Evolutionary conservation across 2,113 vertebrate genomes (phyloP).

Genomic region (Xiphias gladius): DNA sequence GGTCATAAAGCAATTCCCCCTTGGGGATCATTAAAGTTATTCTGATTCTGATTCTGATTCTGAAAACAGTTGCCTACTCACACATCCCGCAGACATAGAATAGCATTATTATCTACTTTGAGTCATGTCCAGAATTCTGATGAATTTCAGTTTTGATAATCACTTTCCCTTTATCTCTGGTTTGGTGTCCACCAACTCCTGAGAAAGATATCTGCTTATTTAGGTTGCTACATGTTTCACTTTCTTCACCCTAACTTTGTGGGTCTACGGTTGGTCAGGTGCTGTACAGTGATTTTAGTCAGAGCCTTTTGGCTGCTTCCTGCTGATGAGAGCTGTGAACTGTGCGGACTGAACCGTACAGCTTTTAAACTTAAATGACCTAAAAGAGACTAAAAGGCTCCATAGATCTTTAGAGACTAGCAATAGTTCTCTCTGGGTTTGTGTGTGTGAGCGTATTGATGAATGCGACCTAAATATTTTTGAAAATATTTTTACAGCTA

Average conservation of each 20-base stretch:
- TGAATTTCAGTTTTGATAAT: not conserved
- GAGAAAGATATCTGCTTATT: not conserved
- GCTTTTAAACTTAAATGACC: not conserved
- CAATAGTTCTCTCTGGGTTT: not conserved
- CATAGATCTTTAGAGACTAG: not conserved
- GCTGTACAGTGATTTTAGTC: not conserved
- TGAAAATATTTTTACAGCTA: constrained; percentile 2
- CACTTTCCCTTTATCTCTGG: not conserved
- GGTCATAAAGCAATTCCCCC: too few relatives aligned
- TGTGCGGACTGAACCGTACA: not conserved
- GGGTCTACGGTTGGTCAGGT: not conserved
- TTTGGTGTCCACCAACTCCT: constrained; percentile 16
- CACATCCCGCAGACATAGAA: not conserved
- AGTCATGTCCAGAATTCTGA: not conserved
- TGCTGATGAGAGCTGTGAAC: not conserved
- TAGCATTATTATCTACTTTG: not conserved
- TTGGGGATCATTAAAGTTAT: too few relatives aligned
- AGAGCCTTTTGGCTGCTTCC: not conserved
- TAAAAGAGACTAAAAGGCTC: not conserved
- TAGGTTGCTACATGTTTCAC: not conserved
- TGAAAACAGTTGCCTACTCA: not conserved
- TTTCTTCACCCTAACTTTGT: not conserved
- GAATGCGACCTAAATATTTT: not conserved
- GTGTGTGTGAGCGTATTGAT: not conserved
- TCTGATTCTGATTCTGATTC: too few relatives aligned